Percentiles rank a stretch among this genome's conserved stretches.
Evolutionary conservation across 2,888 invertebrate genomes (phyloP).

Genomic region (Cheilosia urbana): DNA sequence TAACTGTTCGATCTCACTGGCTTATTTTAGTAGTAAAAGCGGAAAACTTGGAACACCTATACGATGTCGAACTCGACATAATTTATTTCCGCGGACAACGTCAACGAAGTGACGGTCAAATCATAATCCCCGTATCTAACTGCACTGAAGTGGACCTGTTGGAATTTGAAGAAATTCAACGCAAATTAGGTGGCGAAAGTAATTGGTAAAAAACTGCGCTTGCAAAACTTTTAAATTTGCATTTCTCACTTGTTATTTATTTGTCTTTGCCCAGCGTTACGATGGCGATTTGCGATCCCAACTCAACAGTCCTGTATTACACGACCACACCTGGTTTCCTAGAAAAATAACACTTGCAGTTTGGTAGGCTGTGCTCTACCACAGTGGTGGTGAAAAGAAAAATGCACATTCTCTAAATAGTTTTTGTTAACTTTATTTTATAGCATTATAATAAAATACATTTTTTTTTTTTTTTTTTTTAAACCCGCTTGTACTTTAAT

Average conservation of each 20-base stretch:
- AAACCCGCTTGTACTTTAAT: conserved; percentile 25
- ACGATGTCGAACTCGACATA: conserved; percentile 75
- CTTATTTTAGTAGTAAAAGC: conserved; percentile 30
- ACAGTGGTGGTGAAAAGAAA: conserved; percentile 26
- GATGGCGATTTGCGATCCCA: conserved; percentile 83
- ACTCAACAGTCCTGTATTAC: conserved; percentile 84
- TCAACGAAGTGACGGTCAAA: conserved; percentile 17
- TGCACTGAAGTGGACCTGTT: conserved; percentile 77
- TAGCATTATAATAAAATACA: conserved; percentile 60
- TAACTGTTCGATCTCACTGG: background rate
- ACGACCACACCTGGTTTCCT: conserved; percentile 81
- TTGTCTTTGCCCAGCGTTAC: conserved; percentile 69
- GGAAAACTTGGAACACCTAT: conserved; percentile 74
- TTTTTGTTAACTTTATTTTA: conserved; percentile 65
- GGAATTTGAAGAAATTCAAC: conserved; percentile 76
- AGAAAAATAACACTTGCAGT: conserved; percentile 35
- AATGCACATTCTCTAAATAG: background rate
- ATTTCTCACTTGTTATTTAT: background rate
- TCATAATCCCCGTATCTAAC: conserved; percentile 77
- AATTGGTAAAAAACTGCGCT: conserved; percentile 25
- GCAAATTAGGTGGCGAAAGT: conserved; percentile 48
- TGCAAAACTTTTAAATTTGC: accelerated
- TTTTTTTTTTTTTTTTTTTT: conserved; percentile 22
- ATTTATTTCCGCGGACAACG: conserved; percentile 77
- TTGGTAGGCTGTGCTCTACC: background rate